phyloP scores from a whole-genome alignment of 2,888 invertebrate genomes.

The Micoletzkya japonica region DNA sequence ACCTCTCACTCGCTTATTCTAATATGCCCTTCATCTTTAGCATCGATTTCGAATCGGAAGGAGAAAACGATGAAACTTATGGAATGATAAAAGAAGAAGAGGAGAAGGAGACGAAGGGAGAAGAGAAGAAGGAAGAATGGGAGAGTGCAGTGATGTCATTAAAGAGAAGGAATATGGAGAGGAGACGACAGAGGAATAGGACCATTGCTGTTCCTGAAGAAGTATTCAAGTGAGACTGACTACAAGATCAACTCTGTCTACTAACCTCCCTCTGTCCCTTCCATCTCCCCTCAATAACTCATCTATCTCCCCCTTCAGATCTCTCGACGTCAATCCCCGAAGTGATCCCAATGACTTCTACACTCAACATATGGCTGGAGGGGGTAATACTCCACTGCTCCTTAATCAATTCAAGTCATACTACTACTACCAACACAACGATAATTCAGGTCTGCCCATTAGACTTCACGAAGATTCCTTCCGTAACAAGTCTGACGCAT shows the following conservation, averaged over 20 bases:
- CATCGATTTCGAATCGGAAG: not conserved
- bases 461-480: constrained; percentile 26
- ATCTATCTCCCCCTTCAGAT: constrained; percentile 32
- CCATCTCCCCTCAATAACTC: not conserved
- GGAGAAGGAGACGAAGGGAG: not conserved
- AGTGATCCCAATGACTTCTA: constrained; percentile 21
- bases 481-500: not conserved
- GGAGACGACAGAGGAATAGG: constrained; percentile 50
- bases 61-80: not conserved
- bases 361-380: constrained; percentile 22
- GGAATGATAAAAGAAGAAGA: not conserved
- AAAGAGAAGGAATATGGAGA: constrained; percentile 47
- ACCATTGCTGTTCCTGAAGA: constrained; percentile 60
- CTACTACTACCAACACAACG: not conserved
- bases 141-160: constrained; percentile 17
- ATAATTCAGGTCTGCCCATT: constrained; percentile 8
- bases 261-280: not conserved
- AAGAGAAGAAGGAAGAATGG: constrained; percentile 25
- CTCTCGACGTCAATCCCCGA: constrained; percentile 29
- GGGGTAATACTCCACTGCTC: no score
- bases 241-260: not conserved
- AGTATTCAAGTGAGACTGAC: constrained; percentile 28
- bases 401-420: constrained; percentile 34
- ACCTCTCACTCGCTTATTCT: not conserved
- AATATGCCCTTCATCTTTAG: not conserved